These are phyloP conservation scores for Eristalis pertinax DNA, from an alignment of 2,888 invertebrate genomes.

Conservation along the genomic window DNA sequence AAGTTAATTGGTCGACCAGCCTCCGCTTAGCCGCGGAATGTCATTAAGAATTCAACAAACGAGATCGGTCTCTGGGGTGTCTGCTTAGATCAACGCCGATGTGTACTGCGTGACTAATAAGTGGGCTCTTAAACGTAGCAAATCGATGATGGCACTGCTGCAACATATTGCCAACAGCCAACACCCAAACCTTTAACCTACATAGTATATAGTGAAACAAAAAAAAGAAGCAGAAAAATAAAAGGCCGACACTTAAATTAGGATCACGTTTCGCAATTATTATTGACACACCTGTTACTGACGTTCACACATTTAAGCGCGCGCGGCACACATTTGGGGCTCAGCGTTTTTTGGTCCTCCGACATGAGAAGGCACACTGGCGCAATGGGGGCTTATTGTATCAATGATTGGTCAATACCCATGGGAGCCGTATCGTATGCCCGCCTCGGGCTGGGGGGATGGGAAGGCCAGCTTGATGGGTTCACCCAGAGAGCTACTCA, in stretches of 20 bases:
- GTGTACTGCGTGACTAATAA: not conserved
- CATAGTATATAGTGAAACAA: constrained; percentile 38
- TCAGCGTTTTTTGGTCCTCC: not conserved
- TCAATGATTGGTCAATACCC: constrained; percentile 57
- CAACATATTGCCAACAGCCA: too few species aligned
- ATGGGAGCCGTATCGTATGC: not conserved
- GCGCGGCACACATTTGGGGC: not conserved
- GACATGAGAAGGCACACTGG: not conserved
- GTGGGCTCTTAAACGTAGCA: not conserved
- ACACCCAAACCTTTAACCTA: constrained; percentile 46
- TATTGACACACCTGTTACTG: constrained; percentile 70
- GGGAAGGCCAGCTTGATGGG: not conserved
- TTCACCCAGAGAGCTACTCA: not conserved
- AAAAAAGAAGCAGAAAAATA: not conserved
- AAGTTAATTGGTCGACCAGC: not conserved
- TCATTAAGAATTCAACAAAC: not conserved
- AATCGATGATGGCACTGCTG: not conserved
- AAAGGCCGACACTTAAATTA: constrained; percentile 47
- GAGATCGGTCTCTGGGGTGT: not conserved
- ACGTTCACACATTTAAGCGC: not conserved
- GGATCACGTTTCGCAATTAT: constrained; percentile 69
- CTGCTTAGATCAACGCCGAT: not conserved
- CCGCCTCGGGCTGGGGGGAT: not conserved
- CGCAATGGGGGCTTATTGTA: constrained; percentile 5
- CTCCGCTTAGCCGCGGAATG: not conserved